Evolutionary conservation across 2,888 invertebrate species (phyloP), one percentile per base, ranked within the genome.

Genomic region (Melanargia galathea): DNA sequence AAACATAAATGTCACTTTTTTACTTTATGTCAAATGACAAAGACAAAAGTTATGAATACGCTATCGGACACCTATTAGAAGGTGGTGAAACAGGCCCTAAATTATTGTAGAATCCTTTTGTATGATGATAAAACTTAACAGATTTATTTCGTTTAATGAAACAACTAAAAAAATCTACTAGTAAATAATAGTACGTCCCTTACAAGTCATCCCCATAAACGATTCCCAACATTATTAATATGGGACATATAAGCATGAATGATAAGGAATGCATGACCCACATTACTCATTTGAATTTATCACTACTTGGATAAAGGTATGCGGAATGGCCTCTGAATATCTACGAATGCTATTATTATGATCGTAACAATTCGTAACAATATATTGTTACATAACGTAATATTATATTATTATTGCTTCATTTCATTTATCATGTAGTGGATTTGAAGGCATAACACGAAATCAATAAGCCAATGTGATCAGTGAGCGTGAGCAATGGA

Each of bases 261-360:
- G 52, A 63, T 58, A 60, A 54, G 56, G 49, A 48, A 43, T 48
- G 48, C 30, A 26, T 38, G 16, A n/a, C 35, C 4, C 13, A 43
- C 62, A 56, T 55, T 46, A 48, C 57, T 65, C 62, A 63, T 60
- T 43, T 55, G 54, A 60, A 67, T 64, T 67, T 65, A 67, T 65
- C 57, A 60, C 52, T 30, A 20, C 62, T 33, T 45, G 58, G 60
- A 67, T 64, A 45, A 63, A 67, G 60, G 63, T 57, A 35, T 48
- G 48, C 64, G 60, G 57, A 40, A 20, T 33, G 45, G 48, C n/a
- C 11, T 35, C 51, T 35, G 60, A 58, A 67, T 58, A 63, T 43
- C 60, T 58, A 48, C 46, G 49, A 38, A 35, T 43, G 43, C 48
- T 58, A 40, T 63, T 63, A 63, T 65, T 48, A 54, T 54, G 35